phyloP scores from a whole-genome alignment of 2,888 invertebrate genomes.

The Acleris holmiana region DNA sequence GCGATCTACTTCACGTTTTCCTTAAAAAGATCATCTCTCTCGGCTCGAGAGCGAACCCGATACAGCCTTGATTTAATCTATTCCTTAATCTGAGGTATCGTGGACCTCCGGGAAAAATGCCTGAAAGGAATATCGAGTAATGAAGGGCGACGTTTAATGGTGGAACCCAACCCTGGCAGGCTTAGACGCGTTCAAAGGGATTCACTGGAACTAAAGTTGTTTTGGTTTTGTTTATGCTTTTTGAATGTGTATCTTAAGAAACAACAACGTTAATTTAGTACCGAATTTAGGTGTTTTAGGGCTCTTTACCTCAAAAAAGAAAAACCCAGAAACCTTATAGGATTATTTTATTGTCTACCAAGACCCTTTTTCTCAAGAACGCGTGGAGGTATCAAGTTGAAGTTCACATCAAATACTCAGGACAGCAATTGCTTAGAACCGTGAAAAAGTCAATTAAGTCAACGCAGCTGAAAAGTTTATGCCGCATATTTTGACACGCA shows the following conservation, averaged over 20 bases:
- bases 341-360: no score
- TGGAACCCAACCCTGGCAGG: slow-evolving; percentile 8
- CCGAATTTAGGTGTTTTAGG: no score
- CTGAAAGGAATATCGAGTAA: slow-evolving; percentile 1
- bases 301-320: no score
- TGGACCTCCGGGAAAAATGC: background rate
- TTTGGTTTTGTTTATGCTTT: background rate
- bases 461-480: no score
- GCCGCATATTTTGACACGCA: no score
- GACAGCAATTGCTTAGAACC: no score
- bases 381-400: no score
- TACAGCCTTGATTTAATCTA: slow-evolving; percentile 6
- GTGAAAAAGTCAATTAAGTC: no score
- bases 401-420: no score
- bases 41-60: background rate
- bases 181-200: slow-evolving; percentile 6
- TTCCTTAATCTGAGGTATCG: slow-evolving; percentile 1
- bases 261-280: no score
- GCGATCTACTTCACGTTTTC: background rate
- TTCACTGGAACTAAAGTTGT: background rate
- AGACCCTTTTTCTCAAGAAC: no score
- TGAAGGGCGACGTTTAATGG: background rate
- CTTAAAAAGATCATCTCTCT: background rate
- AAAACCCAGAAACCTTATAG: no score
- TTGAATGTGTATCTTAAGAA: background rate